These are phyloP conservation scores for Melangyna quadrimaculata DNA, from an alignment of 2,888 invertebrate genomes.

Conservation along the genomic window DNA sequence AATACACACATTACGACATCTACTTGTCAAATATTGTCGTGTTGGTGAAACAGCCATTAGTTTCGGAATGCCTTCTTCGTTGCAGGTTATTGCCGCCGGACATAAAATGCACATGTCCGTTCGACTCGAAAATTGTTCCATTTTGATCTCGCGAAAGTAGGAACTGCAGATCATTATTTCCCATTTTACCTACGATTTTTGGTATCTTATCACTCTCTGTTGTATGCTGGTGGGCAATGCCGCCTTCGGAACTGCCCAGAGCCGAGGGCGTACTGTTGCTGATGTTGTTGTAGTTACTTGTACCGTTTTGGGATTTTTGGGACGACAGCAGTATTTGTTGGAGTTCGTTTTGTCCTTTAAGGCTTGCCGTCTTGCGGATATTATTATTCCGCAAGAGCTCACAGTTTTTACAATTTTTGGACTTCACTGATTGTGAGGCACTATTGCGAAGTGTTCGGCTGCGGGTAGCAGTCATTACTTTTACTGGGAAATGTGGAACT, in stretches of 20 bases:
- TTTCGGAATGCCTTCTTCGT: slow-evolving; percentile 78
- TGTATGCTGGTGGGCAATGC: slow-evolving; percentile 67
- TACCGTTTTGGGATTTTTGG: slow-evolving; percentile 67
- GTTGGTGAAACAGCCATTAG: slow-evolving; percentile 73
- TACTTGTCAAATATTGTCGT: slow-evolving; percentile 62
- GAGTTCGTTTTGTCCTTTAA: slow-evolving; percentile 76
- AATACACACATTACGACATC: neutral
- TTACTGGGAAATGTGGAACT: slow-evolving; percentile 42
- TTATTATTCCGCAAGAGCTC: slow-evolving; percentile 74
- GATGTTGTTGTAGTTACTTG: slow-evolving; percentile 75
- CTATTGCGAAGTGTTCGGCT: slow-evolving; percentile 43
- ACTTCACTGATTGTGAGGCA: slow-evolving; percentile 39
- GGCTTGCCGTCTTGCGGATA: slow-evolving; percentile 78
- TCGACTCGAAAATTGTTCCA: slow-evolving; percentile 74
- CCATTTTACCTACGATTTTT: slow-evolving; percentile 81
- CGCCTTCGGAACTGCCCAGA: slow-evolving; percentile 74
- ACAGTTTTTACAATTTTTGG: slow-evolving; percentile 75
- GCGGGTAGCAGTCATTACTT: slow-evolving; percentile 52
- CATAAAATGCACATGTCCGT: slow-evolving; percentile 73
- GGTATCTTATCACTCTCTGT: slow-evolving; percentile 81
- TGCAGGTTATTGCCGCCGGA: slow-evolving; percentile 74
- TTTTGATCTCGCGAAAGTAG: slow-evolving; percentile 70
- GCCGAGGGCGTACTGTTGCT: slow-evolving; percentile 78
- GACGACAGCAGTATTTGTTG: slow-evolving; percentile 57
- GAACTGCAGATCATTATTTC: slow-evolving; percentile 76